Conservation (phyloP, 2,113 vertebrate genomes). For the Dasyurus viverrinus region DNA sequence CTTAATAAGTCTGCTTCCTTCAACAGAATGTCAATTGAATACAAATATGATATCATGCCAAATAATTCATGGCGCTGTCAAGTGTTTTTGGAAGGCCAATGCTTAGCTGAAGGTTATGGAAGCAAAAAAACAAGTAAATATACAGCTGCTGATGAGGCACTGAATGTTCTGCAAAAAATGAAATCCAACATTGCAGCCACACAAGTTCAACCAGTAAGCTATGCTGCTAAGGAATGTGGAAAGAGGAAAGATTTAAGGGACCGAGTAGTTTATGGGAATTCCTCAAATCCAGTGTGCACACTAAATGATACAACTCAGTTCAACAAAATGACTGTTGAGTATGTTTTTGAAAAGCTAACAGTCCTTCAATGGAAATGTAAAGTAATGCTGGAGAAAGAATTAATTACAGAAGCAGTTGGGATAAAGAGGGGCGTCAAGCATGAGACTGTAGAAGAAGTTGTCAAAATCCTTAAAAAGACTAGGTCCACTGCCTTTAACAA, state of each 20-base stretch:
- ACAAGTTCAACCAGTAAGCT: constrained; percentile 83
- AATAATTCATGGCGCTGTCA: constrained; percentile 91
- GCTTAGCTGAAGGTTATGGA: constrained; percentile 91
- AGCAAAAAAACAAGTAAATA: constrained; percentile 97
- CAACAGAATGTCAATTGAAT: constrained; percentile 95
- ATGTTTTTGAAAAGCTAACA: constrained; percentile 91
- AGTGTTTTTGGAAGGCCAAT: constrained; percentile 92
- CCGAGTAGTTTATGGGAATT: constrained; percentile 93
- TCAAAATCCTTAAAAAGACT: constrained; percentile 92
- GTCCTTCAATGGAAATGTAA: constrained; percentile 95
- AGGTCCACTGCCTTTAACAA: constrained; percentile 96
- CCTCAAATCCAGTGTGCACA: constrained; percentile 92
- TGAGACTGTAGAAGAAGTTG: constrained; percentile 92
- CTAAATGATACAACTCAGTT: constrained; percentile 97
- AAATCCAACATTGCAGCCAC: constrained; percentile 86
- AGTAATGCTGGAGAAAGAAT: constrained; percentile 93
- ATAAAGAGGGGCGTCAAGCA: constrained; percentile 96
- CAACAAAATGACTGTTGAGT: constrained; percentile 95
- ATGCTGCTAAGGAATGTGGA: constrained; percentile 78
- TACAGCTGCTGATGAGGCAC: constrained; percentile 90
- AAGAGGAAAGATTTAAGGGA: constrained; percentile 92
- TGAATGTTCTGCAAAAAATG: constrained; percentile 91
- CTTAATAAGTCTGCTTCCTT: constrained; percentile 96
- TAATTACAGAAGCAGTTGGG: constrained; percentile 92
- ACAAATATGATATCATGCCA: constrained; percentile 90